phyloP scores from a whole-genome alignment of 1,140 invertebrate species.

The Drosophila ananassae region DNA sequence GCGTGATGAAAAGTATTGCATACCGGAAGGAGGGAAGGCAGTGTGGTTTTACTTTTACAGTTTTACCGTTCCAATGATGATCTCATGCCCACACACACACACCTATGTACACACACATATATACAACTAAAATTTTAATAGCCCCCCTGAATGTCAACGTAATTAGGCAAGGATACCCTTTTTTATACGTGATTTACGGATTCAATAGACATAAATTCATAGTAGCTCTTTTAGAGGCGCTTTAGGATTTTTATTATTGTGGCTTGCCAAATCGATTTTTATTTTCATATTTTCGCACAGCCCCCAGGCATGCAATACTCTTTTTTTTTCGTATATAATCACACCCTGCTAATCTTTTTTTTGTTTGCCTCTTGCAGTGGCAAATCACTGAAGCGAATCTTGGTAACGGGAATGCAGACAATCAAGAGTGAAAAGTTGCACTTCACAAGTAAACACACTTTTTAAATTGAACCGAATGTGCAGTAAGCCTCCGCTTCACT shows the following conservation, averaged over 20 bases:
- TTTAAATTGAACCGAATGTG: conserved; percentile 52
- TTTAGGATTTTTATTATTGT: conserved; percentile 34
- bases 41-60: not conserved
- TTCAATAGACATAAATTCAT: conserved; percentile 19
- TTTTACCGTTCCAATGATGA: conserved; percentile 59
- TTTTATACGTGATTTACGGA: conserved; percentile 19
- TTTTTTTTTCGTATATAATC: conserved; percentile 51
- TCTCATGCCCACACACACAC: conserved; percentile 53
- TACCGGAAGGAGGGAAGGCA: conserved; percentile 58
- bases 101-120: not conserved
- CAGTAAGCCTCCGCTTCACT: conserved; percentile 43
- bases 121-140: conserved; percentile 11
- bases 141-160: conserved; percentile 4
- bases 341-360: conserved; percentile 26
- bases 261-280: conserved; percentile 72
- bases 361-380: conserved; percentile 6
- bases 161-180: conserved; percentile 53
- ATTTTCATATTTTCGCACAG: conserved; percentile 59
- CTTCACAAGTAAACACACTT: conserved; percentile 67
- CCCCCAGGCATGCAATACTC: conserved; percentile 75
- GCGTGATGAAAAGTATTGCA: conserved; percentile 67
- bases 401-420: conserved; percentile 24
- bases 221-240: conserved; percentile 4
- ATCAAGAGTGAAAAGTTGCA: conserved; percentile 29
- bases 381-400: conserved; percentile 65